A percentile compares a stretch with the other conserved stretches of the same genome.
phyloP scores from a whole-genome alignment of 2,888 invertebrate genomes.

The Harpalus rufipes region DNA sequence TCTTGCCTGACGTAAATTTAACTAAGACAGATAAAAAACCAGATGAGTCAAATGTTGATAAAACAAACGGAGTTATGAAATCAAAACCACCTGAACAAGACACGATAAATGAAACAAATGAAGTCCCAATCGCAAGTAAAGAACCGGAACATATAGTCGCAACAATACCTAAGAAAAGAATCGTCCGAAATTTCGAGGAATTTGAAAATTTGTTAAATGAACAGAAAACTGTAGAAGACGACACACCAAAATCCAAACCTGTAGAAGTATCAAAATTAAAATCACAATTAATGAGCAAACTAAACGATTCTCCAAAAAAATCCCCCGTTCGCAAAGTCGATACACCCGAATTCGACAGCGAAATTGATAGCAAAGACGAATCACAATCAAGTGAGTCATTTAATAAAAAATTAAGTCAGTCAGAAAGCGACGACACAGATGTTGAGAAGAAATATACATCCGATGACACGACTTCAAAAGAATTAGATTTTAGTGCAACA shows the following conservation, averaged over 20 bases:
- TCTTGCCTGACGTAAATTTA: slow-evolving; percentile 76
- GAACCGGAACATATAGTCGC: slow-evolving; percentile 58
- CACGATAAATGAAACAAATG: neutral
- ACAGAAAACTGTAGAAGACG: slow-evolving; percentile 54
- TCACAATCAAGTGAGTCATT: slow-evolving; percentile 37
- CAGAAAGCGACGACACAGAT: slow-evolving; percentile 53
- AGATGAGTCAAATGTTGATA: slow-evolving; percentile 58
- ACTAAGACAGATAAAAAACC: slow-evolving; percentile 51
- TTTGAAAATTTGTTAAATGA: slow-evolving; percentile 72
- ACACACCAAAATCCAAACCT: slow-evolving; percentile 42
- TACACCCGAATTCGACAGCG: slow-evolving; percentile 22
- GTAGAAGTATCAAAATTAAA: slow-evolving; percentile 73
- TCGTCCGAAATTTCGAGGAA: slow-evolving; percentile 76
- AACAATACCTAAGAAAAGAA: slow-evolving; percentile 75
- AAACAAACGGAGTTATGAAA: slow-evolving; percentile 63
- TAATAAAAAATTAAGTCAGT: slow-evolving; percentile 22
- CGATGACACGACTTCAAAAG: slow-evolving; percentile 17
- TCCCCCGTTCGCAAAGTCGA: neutral
- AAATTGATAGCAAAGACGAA: slow-evolving; percentile 49
- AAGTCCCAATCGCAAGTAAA: neutral
- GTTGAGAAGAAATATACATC: slow-evolving; percentile 27
- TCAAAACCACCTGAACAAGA: slow-evolving; percentile 19
- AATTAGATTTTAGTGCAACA: neutral
- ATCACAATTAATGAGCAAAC: slow-evolving; percentile 73
- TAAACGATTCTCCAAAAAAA: slow-evolving; percentile 64